Evolutionary conservation across 2,113 vertebrate genomes (phyloP).

Genomic region (Pluvialis apricaria): DNA sequence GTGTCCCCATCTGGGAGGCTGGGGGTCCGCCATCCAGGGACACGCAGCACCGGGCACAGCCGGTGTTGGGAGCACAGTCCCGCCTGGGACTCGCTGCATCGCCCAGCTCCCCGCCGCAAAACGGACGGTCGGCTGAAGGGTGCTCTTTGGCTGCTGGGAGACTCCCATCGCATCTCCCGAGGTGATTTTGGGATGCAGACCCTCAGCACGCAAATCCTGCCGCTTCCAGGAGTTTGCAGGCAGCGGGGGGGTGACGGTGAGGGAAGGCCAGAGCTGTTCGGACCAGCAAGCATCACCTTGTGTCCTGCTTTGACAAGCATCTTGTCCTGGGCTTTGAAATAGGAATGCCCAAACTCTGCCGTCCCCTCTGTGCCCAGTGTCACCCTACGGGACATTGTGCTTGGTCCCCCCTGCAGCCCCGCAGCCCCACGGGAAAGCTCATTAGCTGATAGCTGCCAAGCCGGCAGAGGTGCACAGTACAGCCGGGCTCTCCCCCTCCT

Average conservation of each 20-base stretch:
- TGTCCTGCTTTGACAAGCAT: neutral
- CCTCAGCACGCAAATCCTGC: neutral
- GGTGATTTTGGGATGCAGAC: neutral
- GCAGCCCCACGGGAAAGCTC: neutral
- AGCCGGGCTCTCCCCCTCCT: neutral
- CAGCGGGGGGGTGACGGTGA: fast-evolving
- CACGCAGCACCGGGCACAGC: too few relatives aligned
- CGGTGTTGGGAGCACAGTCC: neutral
- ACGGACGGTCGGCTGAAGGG: neutral
- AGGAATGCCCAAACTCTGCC: neutral
- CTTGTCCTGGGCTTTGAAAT: fast-evolving
- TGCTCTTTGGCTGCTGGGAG: neutral
- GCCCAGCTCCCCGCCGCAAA: neutral
- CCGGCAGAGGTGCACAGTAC: fast-evolving
- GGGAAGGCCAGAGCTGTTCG: neutral
- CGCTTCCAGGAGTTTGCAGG: neutral
- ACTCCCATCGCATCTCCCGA: fast-evolving
- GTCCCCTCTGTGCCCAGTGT: neutral
- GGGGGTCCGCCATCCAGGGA: neutral
- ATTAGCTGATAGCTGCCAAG: fast-evolving
- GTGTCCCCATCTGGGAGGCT: neutral
- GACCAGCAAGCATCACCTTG: neutral
- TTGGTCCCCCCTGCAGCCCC: neutral
- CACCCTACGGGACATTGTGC: fast-evolving
- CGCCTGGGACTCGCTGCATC: neutral